Base-by-base conservation (phyloP, 2,113 vertebrate genomes). In the Platanista minor region DNA sequence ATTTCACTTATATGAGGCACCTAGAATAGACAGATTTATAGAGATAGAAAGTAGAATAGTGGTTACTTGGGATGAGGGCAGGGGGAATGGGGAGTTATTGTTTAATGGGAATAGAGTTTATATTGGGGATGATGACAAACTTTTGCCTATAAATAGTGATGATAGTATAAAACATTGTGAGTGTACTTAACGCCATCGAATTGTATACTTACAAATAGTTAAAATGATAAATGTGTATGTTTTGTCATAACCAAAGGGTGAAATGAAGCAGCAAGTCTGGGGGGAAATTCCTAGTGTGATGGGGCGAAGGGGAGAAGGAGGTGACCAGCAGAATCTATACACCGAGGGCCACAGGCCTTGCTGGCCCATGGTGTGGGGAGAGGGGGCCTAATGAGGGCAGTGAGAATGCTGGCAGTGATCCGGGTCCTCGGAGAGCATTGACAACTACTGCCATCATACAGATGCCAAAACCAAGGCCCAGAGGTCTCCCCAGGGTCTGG, bases 401-500 rank as follows among this genome's bases (percentile, higher is more conserved):
- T 27, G 21, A 57, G 52, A n/a, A 1, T 0, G 7, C 29, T 1
- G 4, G 59, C 7, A 61, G 91, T 29, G 15, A 46, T 6, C 0
- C 1, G 1, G 13, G 31, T 43, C 43, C 21, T 29, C 0, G 0
- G 27, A 5, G 7, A 27, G 1, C 31, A 2, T 2, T 0, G 5
- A 21, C 27, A 31, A 9, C 52, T 18, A 21, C 36, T 71, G 20
- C 92, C 12, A 15, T 4, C 75, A 59, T 2, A 54, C 39, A 78
- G 64, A 33, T 46, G 66, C 78, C 36, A 49, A 81, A 87, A 52
- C 18, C 10, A 11, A 75, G 92, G 36, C 8, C 46, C 62, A 21
- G 75, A 87, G 69, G 18, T 49, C 13, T 81, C 25, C 78, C 29
- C 39, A 67, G 71, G 43, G 21, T 29, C 11, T 82, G 29, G 23